Conservation (phyloP, 1,140 invertebrate species). For the Paralvinella palmiformis region DNA sequence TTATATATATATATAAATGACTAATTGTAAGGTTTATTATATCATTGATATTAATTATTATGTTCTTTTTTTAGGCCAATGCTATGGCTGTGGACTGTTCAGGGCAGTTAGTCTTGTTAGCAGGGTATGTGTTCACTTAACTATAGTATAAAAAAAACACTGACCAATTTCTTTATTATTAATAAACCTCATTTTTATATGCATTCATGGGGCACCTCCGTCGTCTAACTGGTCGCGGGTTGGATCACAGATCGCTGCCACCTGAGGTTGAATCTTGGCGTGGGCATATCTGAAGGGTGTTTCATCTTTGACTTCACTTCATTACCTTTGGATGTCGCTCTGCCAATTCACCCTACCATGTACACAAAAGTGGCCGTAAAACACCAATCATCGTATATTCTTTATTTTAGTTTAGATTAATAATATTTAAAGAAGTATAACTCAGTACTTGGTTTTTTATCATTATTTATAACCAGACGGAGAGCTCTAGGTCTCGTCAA, state of each 20-base stretch:
- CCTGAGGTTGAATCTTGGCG: not conserved
- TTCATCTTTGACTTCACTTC: too few relatives aligned
- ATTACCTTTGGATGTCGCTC: not conserved
- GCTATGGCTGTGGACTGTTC: slow-evolving; percentile 84
- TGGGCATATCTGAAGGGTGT: not conserved
- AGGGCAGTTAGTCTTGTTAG: slow-evolving; percentile 74
- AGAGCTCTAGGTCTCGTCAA: slow-evolving; percentile 75
- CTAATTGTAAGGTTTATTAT: slow-evolving; percentile 29
- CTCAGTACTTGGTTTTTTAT: slow-evolving; percentile 14
- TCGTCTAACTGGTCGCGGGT: not conserved
- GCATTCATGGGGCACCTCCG: not conserved
- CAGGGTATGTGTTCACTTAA: slow-evolving; percentile 60
- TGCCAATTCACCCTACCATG: not conserved
- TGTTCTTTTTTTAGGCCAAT: slow-evolving; percentile 63
- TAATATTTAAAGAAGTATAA: slow-evolving; percentile 19
- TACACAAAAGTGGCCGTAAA: not conserved
- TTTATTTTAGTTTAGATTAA: not conserved
- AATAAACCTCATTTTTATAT: not conserved
- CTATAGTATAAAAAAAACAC: not conserved
- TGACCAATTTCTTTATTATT: slow-evolving; percentile 4
- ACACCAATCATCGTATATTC: not conserved
- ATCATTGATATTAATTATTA: not conserved
- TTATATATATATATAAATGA: not conserved
- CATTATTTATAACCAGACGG: slow-evolving; percentile 55
- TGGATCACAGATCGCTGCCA: not conserved